Evolutionary conservation across 2,888 invertebrate genomes (phyloP).

Genomic region (Eurytoma adleriae): DNA sequence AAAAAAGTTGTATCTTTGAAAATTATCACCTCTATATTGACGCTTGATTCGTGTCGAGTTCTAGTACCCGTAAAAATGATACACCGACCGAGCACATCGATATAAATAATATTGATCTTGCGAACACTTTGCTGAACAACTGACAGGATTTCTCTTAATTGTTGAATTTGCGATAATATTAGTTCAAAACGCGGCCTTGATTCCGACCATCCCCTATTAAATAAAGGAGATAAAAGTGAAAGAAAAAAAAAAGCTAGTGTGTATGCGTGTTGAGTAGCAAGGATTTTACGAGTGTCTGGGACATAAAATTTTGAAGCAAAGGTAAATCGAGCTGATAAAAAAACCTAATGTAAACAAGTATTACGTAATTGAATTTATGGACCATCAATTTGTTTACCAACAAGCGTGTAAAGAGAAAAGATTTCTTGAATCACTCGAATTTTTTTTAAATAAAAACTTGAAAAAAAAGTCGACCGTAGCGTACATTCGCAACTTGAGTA

Average conservation of each 20-base stretch:
- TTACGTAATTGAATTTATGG: conserved; percentile 49
- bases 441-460: conserved; percentile 38
- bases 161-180: too few species aligned
- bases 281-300: conserved; percentile 54
- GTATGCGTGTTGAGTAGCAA: conserved; percentile 52
- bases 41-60: too few species aligned
- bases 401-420: conserved; percentile 43
- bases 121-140: too few species aligned
- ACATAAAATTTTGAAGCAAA: conserved; percentile 39
- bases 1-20: too few species aligned
- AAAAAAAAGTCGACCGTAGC: conserved; percentile 36
- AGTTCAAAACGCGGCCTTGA: too few species aligned
- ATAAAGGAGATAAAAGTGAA: conserved; percentile 43
- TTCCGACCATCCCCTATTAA: conserved; percentile 4
- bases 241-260: conserved; percentile 44
- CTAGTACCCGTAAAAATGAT: too few species aligned
- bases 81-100: too few species aligned
- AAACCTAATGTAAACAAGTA: conserved; percentile 49
- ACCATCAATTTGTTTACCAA: conserved; percentile 53
- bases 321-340: conserved; percentile 43
- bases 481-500: conserved; percentile 50
- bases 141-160: too few species aligned
- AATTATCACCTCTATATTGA: too few species aligned
- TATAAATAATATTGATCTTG: too few species aligned
- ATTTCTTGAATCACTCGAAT: conserved; percentile 43